Conservation (phyloP, 1,140 invertebrate species). For the Drosophila watanabei region DNA sequence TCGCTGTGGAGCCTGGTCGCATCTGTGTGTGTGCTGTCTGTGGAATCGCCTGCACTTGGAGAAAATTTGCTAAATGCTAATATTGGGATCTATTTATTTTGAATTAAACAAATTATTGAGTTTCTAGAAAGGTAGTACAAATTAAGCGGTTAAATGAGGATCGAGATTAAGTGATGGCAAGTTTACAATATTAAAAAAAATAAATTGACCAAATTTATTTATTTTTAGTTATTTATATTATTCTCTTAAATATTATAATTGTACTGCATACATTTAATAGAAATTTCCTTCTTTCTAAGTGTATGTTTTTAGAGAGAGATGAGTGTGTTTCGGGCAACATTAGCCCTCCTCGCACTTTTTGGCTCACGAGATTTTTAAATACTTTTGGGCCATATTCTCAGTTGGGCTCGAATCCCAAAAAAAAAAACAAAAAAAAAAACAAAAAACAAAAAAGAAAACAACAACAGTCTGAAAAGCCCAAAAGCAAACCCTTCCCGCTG, state of each 20-base stretch:
- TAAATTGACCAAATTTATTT: not conserved
- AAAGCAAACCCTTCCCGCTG: slow-evolving; percentile 51
- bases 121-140: not conserved
- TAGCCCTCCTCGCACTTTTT: slow-evolving; percentile 64
- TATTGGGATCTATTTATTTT: not conserved
- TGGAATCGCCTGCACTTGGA: not conserved
- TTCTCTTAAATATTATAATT: not conserved
- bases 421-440: slow-evolving; percentile 15
- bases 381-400: slow-evolving; percentile 70
- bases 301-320: not conserved
- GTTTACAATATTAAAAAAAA: not conserved
- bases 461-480: slow-evolving; percentile 8
- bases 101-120: not conserved
- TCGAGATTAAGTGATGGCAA: too few species aligned
- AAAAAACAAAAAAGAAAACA: not conserved
- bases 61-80: not conserved
- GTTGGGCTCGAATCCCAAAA: slow-evolving; percentile 30
- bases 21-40: slow-evolving; percentile 25
- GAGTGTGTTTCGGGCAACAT: slow-evolving; percentile 61
- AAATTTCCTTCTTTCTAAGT: not conserved
- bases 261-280: not conserved
- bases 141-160: too few species aligned
- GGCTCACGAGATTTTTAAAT: slow-evolving; percentile 78
- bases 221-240: not conserved
- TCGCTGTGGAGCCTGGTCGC: slow-evolving; percentile 4